Percentiles rank a stretch among this genome's conserved stretches.
phyloP scores from a whole-genome alignment of 2,888 invertebrate genomes.

The Nephrocerus scutellatus region DNA sequence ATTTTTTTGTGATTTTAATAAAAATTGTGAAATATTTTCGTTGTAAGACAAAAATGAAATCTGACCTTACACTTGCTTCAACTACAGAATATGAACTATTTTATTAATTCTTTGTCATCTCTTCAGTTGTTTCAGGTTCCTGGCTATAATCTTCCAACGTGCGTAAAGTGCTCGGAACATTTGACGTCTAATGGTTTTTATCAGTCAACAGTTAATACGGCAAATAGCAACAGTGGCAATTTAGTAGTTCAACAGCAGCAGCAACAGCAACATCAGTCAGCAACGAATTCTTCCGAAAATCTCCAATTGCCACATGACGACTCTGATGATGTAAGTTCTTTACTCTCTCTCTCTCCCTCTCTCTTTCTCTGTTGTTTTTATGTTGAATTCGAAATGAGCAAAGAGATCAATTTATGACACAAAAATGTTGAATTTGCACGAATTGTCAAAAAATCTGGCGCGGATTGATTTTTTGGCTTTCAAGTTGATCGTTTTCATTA shows the following conservation, averaged over 20 bases:
- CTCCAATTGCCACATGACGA: constrained; percentile 42
- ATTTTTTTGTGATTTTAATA: too few species aligned
- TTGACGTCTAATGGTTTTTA: constrained; percentile 46
- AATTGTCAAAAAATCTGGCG: too few species aligned
- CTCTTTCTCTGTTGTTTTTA: too few species aligned
- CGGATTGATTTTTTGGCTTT: too few species aligned
- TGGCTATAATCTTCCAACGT: constrained; percentile 47
- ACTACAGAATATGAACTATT: not conserved
- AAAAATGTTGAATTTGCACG: too few species aligned
- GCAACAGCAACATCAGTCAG: constrained; percentile 35
- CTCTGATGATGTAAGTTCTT: constrained; percentile 43
- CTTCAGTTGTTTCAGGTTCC: constrained; percentile 47
- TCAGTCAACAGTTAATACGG: constrained; percentile 34
- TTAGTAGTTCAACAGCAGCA: constrained; percentile 31
- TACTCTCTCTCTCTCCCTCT: too few species aligned
- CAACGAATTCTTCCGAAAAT: constrained; percentile 41
- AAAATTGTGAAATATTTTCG: too few species aligned
- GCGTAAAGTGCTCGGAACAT: constrained; percentile 48
- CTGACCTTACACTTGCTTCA: not conserved
- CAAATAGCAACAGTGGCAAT: constrained; percentile 33
- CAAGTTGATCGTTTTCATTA: too few species aligned
- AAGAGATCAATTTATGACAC: too few species aligned
- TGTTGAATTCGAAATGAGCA: too few species aligned
- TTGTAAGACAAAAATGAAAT: too few species aligned
- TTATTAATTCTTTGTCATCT: constrained; percentile 2